Evolutionary conservation across 2,113 vertebrate species (phyloP), one percentile per base, ranked within the genome.

Genomic region (Scortum barcoo): DNA sequence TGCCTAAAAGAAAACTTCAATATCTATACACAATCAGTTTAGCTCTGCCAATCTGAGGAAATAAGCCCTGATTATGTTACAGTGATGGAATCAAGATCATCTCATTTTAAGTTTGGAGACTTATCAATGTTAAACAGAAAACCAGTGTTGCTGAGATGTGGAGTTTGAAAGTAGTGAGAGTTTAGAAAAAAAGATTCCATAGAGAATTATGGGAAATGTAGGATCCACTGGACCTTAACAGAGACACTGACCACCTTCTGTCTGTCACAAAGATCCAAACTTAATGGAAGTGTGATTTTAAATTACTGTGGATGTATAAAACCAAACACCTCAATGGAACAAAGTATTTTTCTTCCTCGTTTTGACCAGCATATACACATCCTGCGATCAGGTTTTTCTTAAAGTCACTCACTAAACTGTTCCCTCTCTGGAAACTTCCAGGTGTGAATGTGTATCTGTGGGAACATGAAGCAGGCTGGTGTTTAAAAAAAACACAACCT

Each of bases 341-440:
- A 17, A 46, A 16, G 46, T 48, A 26, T 26, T 54, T 53, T 54
- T 24, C n/a, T 54, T 54, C 8, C 10, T 53, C 12, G 3, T 54
- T 56, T 56, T 26, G n/a, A 24, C 54, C 24, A 28, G 28, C 6
- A 16, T 28, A 14, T 2, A 26, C 33, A 36, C 33, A 36, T 12
- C 53, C 54, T 56, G 54, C 0, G 5, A 26, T 26, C 54, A 28
- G 16, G 13, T 48, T 48, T 19, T 48, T 48, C 17, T 48, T 19
- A 19, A 48, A 48, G 17, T 48, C 6, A 1, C n/a, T n/a, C n/a
- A n/a, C n/a, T n/a, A n/a, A n/a, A n/a, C n/a, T n/a, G n/a, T n/a
- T n/a, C n/a, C n/a, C n/a, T n/a, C n/a, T n/a, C n/a, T n/a, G 70
- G 17, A 72, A 46, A 10, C 79, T 9, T 72, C 51, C 66, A 71